Percentiles rank a stretch among this genome's conserved stretches.
These are phyloP conservation scores for Orthonyx spaldingii DNA, from an alignment of 2,113 vertebrate genomes.

Conservation along the genomic window DNA sequence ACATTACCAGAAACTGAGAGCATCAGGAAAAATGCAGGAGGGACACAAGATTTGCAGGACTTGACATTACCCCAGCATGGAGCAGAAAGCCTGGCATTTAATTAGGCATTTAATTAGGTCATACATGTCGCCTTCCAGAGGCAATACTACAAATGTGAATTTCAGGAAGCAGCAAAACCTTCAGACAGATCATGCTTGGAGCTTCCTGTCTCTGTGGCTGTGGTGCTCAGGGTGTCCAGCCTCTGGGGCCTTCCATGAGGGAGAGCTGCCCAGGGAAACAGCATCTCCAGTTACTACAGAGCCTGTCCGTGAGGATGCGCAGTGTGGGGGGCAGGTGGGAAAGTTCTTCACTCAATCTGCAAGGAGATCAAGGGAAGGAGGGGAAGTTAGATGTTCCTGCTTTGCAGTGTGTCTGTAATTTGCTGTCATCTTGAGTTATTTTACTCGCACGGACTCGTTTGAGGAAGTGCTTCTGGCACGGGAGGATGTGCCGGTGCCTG, in stretches of 20 bases:
- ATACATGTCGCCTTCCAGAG: neutral
- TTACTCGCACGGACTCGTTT: neutral
- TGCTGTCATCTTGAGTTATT: neutral
- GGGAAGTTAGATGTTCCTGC: neutral
- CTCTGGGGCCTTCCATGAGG: too few species aligned
- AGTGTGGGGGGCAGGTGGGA: neutral
- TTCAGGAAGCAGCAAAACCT: neutral
- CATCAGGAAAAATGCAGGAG: neutral
- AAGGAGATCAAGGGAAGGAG: neutral
- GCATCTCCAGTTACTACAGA: accelerated
- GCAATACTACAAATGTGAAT: neutral
- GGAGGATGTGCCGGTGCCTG: neutral
- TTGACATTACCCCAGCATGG: accelerated
- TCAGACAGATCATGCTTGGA: neutral
- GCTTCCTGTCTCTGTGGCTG: neutral
- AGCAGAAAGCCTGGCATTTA: neutral
- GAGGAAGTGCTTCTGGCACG: neutral
- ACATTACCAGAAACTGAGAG: neutral
- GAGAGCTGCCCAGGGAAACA: neutral
- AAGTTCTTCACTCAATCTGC: neutral
- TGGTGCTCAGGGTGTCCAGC: neutral
- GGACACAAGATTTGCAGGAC: neutral
- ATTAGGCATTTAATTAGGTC: accelerated
- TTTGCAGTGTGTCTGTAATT: neutral
- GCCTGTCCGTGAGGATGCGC: neutral